Evolutionary conservation across 2,888 invertebrate species (phyloP).

Genomic region (Actias luna): DNA sequence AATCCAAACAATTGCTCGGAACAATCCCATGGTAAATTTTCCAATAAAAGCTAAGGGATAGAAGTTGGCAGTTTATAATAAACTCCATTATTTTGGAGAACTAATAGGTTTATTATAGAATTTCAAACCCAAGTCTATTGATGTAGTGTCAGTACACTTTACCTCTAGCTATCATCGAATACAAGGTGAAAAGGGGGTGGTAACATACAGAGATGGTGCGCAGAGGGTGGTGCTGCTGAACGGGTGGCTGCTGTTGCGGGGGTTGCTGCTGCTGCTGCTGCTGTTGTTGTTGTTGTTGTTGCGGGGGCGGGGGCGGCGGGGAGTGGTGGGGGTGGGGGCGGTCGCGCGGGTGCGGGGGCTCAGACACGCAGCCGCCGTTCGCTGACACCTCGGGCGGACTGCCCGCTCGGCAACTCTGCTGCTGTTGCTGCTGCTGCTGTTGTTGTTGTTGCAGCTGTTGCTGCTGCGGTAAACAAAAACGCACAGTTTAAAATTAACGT

Average conservation of each 20-base stretch:
- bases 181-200: background rate
- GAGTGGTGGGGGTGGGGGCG: constrained; percentile 28
- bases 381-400: constrained; percentile 71
- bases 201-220: background rate
- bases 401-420: constrained; percentile 17
- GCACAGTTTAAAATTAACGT: background rate
- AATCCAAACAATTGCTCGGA: too few species aligned
- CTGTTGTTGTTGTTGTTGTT: too few species aligned
- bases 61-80: too few species aligned
- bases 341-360: constrained; percentile 40
- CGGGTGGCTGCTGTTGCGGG: background rate
- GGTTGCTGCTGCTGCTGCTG: background rate
- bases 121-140: too few species aligned
- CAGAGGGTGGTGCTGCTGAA: background rate
- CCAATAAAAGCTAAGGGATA: too few species aligned
- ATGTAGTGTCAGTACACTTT: too few species aligned
- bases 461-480: background rate
- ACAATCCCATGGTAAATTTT: too few species aligned
- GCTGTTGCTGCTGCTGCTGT: constrained; percentile 18
- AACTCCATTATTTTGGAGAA: too few species aligned
- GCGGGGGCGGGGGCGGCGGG: constrained; percentile 28
- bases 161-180: too few species aligned
- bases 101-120: too few species aligned
- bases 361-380: constrained; percentile 59
- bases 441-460: constrained; percentile 20